Percentiles rank a stretch among this genome's conserved stretches.
Evolutionary conservation across 2,113 vertebrate species (phyloP).

Genomic region (Scartelaos histophorus): DNA sequence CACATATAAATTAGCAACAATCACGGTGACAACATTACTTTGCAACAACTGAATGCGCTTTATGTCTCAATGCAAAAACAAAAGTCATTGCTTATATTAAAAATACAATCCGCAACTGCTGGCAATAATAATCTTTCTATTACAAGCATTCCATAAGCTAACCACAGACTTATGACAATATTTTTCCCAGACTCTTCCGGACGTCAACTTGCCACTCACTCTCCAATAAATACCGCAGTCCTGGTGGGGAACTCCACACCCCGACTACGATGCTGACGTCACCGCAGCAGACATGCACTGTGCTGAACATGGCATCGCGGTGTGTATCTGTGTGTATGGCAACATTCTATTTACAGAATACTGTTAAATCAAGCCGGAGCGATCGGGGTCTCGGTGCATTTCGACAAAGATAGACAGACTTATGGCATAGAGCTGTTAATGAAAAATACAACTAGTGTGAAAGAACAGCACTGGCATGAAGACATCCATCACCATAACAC

Average conservation of each 20-base stretch:
- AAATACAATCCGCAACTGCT: slow-evolving; percentile 10
- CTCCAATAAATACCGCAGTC: slow-evolving; percentile 66
- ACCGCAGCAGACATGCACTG: slow-evolving; percentile 20
- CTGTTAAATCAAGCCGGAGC: slow-evolving; percentile 52
- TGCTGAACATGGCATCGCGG: slow-evolving; percentile 18
- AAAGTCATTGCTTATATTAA: neutral
- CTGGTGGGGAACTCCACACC: slow-evolving; percentile 63
- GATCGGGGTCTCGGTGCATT: slow-evolving; percentile 38
- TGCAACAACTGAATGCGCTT: slow-evolving; percentile 4
- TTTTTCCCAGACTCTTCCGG: slow-evolving; percentile 49
- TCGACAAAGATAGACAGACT: slow-evolving; percentile 64
- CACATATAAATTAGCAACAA: slow-evolving; percentile 36
- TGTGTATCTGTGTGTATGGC: slow-evolving; percentile 8
- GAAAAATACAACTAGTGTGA: slow-evolving; percentile 77
- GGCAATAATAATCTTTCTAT: slow-evolving; percentile 30
- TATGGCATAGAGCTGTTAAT: slow-evolving; percentile 78
- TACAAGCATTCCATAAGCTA: slow-evolving; percentile 34
- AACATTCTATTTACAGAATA: slow-evolving; percentile 60
- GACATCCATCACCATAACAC: slow-evolving; percentile 81
- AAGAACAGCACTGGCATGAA: slow-evolving; percentile 76
- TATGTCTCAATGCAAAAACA: slow-evolving; percentile 25
- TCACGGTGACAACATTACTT: neutral
- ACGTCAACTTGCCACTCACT: slow-evolving; percentile 57
- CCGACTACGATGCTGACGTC: slow-evolving; percentile 45
- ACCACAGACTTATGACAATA: slow-evolving; percentile 51